phyloP scores from a whole-genome alignment of 1,140 invertebrate genomes.

The Caenorhabditis inopinata region DNA sequence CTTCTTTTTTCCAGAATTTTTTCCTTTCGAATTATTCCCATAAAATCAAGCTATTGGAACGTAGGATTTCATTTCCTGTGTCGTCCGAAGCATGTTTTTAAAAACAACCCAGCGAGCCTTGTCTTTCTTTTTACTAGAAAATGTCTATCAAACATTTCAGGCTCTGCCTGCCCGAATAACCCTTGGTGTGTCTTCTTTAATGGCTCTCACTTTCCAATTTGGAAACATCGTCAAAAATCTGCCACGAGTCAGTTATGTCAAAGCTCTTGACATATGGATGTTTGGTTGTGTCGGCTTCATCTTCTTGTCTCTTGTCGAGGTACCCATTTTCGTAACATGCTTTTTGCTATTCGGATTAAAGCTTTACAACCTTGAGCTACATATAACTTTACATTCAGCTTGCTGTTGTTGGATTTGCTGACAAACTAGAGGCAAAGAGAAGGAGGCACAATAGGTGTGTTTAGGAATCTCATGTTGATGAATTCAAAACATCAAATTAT shows the following conservation, averaged over 20 bases:
- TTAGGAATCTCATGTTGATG: no score
- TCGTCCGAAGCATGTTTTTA: no score
- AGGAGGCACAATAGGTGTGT: conserved; percentile 47
- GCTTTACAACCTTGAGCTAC: neutral
- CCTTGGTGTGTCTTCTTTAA: conserved; percentile 55
- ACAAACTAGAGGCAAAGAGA: conserved; percentile 61
- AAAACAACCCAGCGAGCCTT: no score
- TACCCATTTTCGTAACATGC: neutral
- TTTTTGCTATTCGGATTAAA: neutral
- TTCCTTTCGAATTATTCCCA: no score
- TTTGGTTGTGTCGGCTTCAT: conserved; percentile 66
- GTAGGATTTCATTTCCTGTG: no score
- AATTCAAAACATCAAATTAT: neutral
- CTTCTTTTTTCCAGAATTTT: neutral
- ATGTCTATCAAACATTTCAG: neutral
- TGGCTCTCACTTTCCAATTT: conserved; percentile 64
- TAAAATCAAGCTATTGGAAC: no score
- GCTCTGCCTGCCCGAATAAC: conserved; percentile 65
- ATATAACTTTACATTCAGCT: conserved; percentile 47
- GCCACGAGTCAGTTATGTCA: conserved; percentile 61
- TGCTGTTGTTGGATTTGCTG: conserved; percentile 64
- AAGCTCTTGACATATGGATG: conserved; percentile 65
- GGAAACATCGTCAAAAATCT: conserved; percentile 66
- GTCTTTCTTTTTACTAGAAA: no score
- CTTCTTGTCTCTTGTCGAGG: conserved; percentile 62